Evolutionary conservation across 2,113 vertebrate genomes (phyloP).

Genomic region (Gymnogyps californianus): DNA sequence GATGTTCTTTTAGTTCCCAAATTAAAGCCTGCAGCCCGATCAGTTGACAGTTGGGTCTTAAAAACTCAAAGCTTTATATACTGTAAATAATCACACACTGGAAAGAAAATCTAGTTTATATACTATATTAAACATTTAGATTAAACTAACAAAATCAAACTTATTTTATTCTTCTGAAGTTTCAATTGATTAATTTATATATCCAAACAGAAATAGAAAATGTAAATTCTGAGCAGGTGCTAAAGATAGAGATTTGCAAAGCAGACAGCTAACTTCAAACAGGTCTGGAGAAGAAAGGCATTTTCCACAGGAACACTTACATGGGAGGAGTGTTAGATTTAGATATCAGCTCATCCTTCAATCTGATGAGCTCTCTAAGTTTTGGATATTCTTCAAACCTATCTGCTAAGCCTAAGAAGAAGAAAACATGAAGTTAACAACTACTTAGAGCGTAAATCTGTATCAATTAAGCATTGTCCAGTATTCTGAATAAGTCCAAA

Average conservation of each 20-base stretch:
- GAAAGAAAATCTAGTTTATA: neutral
- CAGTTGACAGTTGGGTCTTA: neutral
- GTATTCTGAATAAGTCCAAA: neutral
- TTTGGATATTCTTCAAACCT: conserved; percentile 99
- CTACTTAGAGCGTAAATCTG: neutral
- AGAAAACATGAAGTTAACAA: conserved; percentile 54
- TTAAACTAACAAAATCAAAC: neutral
- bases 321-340: conserved; percentile 96
- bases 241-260: conserved; percentile 15
- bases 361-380: conserved; percentile 92
- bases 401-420: conserved; percentile 88
- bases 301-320: conserved; percentile 73
- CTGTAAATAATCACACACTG: neutral
- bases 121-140: neutral
- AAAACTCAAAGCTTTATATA: neutral
- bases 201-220: neutral
- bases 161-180: neutral
- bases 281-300: conserved; percentile 41
- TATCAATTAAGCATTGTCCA: neutral
- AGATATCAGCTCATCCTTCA: conserved; percentile 96
- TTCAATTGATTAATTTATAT: neutral
- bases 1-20: neutral
- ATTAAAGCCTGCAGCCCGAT: neutral
- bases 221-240: conserved; percentile 8
- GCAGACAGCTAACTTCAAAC: conserved; percentile 40